These are phyloP conservation scores for Myocastor coypus DNA, from an alignment of 2,113 vertebrate genomes.

Conservation along the genomic window DNA sequence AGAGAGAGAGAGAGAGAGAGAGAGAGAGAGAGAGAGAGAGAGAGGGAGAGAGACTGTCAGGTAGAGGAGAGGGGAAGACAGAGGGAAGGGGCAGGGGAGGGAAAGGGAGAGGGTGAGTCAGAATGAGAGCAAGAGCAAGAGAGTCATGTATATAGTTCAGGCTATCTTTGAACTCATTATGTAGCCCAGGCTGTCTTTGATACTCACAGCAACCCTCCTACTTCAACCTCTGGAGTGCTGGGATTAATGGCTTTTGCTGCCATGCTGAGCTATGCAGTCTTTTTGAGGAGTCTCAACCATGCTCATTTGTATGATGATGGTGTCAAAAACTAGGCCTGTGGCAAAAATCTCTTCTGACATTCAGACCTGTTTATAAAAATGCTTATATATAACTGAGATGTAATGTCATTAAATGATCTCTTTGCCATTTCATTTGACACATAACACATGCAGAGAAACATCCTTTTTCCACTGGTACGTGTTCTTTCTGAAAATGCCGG, in stretches of 20 bases:
- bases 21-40: no score
- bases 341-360: slow-evolving; percentile 39
- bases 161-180: neutral
- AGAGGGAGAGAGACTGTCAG: no score
- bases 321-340: slow-evolving; percentile 5
- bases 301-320: neutral
- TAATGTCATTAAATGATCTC: neutral
- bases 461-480: neutral
- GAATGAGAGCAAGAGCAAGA: no score
- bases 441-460: neutral
- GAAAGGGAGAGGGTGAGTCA: no score
- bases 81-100: no score
- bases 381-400: neutral
- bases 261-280: neutral
- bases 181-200: neutral
- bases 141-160: neutral
- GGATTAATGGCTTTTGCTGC: neutral
- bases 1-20: no score
- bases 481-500: neutral
- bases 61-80: no score
- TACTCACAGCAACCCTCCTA: neutral
- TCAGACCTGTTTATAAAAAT: neutral
- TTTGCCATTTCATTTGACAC: neutral
- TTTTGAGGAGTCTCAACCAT: neutral
- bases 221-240: neutral